A percentile compares a stretch with the other conserved stretches of the same genome.
These are phyloP conservation scores for Aythya baeri DNA, from an alignment of 2,113 vertebrate genomes.

Conservation along the genomic window DNA sequence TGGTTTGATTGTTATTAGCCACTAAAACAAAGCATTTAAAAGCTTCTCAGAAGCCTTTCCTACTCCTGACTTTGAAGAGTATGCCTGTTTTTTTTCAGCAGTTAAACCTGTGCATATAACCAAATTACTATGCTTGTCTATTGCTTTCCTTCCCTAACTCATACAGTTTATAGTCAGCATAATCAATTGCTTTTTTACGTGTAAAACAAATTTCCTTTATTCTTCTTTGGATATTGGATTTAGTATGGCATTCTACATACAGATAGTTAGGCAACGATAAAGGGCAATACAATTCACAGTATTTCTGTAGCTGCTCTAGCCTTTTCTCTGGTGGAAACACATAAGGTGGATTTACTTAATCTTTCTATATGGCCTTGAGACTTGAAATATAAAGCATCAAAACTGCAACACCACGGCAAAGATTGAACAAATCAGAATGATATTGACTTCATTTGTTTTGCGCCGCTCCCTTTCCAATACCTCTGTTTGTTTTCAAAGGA, in stretches of 20 bases:
- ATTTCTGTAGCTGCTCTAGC: not conserved
- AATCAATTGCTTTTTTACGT: not conserved
- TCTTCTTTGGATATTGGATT: not conserved
- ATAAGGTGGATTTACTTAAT: not conserved
- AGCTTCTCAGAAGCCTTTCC: not conserved
- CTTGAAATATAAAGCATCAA: not conserved
- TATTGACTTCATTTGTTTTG: not conserved
- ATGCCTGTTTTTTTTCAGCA: slow-evolving; percentile 9
- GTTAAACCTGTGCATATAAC: not conserved
- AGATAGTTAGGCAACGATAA: not conserved
- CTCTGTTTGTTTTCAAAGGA: not conserved
- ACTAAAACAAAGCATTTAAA: not conserved
- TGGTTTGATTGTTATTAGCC: not conserved
- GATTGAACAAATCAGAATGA: not conserved
- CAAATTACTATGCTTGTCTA: not conserved
- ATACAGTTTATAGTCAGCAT: not conserved
- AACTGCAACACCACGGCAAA: not conserved
- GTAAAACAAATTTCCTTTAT: not conserved
- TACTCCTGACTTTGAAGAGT: not conserved
- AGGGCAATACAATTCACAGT: not conserved
- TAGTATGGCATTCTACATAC: not conserved
- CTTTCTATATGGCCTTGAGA: not conserved
- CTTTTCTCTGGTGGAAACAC: not conserved
- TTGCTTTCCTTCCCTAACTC: not conserved
- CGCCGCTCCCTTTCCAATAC: not conserved